Percentiles rank a stretch among this genome's conserved stretches.
phyloP scores from a whole-genome alignment of 2,888 invertebrate genomes.

The Xanthorhoe designata region DNA sequence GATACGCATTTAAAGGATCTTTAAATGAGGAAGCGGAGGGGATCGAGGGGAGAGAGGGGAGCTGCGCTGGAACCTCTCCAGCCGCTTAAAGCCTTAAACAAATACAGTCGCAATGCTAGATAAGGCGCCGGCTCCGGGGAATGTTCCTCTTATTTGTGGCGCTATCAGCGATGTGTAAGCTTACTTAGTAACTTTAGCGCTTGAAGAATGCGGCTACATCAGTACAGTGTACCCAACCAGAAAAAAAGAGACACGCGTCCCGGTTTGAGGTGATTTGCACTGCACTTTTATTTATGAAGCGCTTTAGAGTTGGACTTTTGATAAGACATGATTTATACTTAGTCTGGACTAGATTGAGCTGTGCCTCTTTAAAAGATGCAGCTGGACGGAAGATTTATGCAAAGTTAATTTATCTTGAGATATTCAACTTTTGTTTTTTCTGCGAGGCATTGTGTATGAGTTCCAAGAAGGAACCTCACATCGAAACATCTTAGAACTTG shows the following conservation, averaged over 20 bases:
- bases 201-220: neutral
- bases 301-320: neutral
- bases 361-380: too few relatives aligned
- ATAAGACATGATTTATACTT: neutral
- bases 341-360: too few relatives aligned
- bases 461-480: too few relatives aligned
- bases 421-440: too few relatives aligned
- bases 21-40: neutral
- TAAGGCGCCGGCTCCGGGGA: neutral
- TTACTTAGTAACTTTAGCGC: neutral
- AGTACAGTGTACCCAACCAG: neutral
- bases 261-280: neutral
- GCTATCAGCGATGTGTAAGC: neutral
- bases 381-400: too few relatives aligned
- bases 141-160: neutral
- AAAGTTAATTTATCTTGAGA: too few relatives aligned
- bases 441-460: too few relatives aligned
- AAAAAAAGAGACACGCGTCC: neutral
- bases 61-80: conserved; percentile 18
- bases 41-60: neutral
- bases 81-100: conserved; percentile 22
- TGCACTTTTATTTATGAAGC: too few relatives aligned
- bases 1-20: conserved; percentile 11
- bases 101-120: neutral
- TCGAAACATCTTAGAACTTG: too few relatives aligned